Percentiles rank a stretch among this genome's conserved stretches.
Evolutionary conservation across 1,140 invertebrate species (phyloP).

Genomic region (Magallana gigas): DNA sequence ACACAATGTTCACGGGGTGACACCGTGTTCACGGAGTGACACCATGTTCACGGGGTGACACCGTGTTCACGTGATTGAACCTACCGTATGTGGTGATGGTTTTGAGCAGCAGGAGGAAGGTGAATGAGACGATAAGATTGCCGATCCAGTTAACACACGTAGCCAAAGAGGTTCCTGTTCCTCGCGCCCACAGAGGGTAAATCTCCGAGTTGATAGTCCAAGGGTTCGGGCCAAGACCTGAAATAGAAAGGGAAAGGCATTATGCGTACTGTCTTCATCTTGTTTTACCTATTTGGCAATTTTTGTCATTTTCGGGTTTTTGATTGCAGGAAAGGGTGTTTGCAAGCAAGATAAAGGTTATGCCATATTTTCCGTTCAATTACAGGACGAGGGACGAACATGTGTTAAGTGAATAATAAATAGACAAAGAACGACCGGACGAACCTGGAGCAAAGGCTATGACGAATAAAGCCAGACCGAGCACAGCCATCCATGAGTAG

Average conservation of each 20-base stretch:
- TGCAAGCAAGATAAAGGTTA: no score
- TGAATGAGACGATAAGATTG: conserved; percentile 83
- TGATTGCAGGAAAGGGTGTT: no score
- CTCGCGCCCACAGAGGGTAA: conserved; percentile 83
- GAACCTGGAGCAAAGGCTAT: conserved; percentile 81
- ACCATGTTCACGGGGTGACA: no score
- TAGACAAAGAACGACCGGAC: no score
- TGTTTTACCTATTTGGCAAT: no score
- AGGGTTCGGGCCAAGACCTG: conserved; percentile 83
- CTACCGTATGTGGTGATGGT: conserved; percentile 79
- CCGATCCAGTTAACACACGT: conserved; percentile 82
- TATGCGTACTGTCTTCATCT: no score
- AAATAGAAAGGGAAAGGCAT: neutral
- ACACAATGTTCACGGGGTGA: no score
- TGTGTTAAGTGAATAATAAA: no score
- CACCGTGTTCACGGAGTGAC: no score
- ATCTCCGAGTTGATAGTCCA: conserved; percentile 85
- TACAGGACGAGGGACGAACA: no score
- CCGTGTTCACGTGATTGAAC: conserved; percentile 18
- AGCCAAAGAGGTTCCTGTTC: conserved; percentile 80
- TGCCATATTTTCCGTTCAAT: no score
- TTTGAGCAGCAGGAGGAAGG: conserved; percentile 81
- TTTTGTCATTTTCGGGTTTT: no score
- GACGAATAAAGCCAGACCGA: conserved; percentile 81
- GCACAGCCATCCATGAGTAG: conserved; percentile 81